Conservation (phyloP, 2,888 invertebrate genomes). For the Drosophila cracens region DNA sequence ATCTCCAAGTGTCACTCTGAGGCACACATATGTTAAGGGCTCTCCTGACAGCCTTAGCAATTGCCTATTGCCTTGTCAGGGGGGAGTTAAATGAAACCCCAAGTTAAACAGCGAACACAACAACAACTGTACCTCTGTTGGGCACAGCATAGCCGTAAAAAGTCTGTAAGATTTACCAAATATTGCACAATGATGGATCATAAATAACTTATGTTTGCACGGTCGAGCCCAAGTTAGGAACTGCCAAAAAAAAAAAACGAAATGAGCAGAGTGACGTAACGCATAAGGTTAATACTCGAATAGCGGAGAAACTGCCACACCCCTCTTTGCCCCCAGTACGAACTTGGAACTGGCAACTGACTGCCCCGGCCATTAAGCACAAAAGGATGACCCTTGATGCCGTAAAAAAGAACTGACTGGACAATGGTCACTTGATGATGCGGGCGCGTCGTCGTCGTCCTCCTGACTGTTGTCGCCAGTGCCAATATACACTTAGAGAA, state of each 20-base stretch:
- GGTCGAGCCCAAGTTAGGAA: constrained; percentile 22
- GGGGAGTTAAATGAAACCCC: constrained; percentile 37
- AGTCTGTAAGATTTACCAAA: constrained; percentile 78
- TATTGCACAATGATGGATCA: constrained; percentile 83
- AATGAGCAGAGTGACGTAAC: constrained; percentile 69
- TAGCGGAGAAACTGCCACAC: constrained; percentile 4
- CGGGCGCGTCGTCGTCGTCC: constrained; percentile 67
- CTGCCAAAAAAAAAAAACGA: constrained; percentile 10
- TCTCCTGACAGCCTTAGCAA: constrained; percentile 41
- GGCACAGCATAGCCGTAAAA: constrained; percentile 59
- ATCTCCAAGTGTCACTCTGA: constrained; percentile 71
- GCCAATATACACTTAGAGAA: constrained; percentile 7
- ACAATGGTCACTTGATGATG: constrained; percentile 81
- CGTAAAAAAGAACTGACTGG: constrained; percentile 77
- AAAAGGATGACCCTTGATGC: constrained; percentile 82
- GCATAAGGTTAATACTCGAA: constrained; percentile 60
- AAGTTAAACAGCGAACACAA: constrained; percentile 52
- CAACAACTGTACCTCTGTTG: constrained; percentile 54
- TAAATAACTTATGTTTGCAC: constrained; percentile 82
- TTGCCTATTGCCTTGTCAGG: constrained; percentile 26
- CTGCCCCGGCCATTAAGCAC: constrained; percentile 76
- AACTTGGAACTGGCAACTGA: constrained; percentile 15
- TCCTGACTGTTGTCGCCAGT: not conserved
- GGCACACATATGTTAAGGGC: constrained; percentile 62
- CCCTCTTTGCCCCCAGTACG: constrained; percentile 3